A percentile compares a stretch with the other conserved stretches of the same genome.
phyloP scores from a whole-genome alignment of 1,140 invertebrate genomes.

The Harlomillsia oculata region DNA sequence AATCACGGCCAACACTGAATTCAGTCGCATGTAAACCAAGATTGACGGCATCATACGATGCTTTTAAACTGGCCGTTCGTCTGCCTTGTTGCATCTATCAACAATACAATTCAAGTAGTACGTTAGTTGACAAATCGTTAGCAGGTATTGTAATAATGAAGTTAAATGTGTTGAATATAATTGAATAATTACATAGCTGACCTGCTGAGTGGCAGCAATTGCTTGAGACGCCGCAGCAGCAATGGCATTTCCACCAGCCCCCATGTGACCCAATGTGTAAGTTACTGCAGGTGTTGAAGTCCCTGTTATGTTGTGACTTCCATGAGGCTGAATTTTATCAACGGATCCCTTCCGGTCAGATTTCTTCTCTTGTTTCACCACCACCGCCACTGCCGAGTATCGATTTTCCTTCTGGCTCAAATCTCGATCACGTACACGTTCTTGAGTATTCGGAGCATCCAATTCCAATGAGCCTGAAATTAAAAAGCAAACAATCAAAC shows the following conservation, averaged over 20 bases:
- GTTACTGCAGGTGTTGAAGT: conserved; percentile 41
- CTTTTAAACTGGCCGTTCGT: conserved; percentile 85
- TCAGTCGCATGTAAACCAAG: conserved; percentile 49
- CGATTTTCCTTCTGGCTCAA: conserved; percentile 52
- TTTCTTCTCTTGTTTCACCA: conserved; percentile 33
- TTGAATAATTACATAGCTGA: no score
- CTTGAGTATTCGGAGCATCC: conserved; percentile 48
- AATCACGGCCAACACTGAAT: conserved; percentile 53
- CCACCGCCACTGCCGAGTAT: conserved; percentile 36
- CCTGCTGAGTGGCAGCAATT: conserved; percentile 89
- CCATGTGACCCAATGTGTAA: conserved; percentile 60
- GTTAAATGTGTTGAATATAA: no score
- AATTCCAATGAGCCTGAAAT: conserved; percentile 60
- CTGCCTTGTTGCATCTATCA: conserved; percentile 80
- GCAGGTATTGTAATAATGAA: no score
- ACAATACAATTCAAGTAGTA: conserved; percentile 18
- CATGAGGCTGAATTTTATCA: conserved; percentile 15
- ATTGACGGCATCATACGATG: conserved; percentile 80
- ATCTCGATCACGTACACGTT: conserved; percentile 13
- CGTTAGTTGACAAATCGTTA: neutral
- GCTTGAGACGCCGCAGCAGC: conserved; percentile 91
- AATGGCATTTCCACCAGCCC: conserved; percentile 73
- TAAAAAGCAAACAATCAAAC: neutral
- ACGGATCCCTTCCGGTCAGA: conserved; percentile 29
- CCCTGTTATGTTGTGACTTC: conserved; percentile 22